Evolutionary conservation across 2,113 vertebrate genomes (phyloP).

Genomic region (Pachycephala philippinensis): DNA sequence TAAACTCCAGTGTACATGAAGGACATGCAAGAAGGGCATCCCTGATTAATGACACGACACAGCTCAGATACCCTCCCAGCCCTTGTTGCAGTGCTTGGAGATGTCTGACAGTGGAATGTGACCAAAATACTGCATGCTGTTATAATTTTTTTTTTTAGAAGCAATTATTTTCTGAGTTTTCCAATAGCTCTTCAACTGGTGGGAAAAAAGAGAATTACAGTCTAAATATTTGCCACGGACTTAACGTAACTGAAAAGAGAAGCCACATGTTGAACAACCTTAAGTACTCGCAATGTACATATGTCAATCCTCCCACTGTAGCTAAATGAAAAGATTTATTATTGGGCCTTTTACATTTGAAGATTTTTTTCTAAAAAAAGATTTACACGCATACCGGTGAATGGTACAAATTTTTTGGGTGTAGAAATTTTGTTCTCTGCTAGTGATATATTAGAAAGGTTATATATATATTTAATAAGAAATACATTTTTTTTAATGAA

Average conservation of each 20-base stretch:
- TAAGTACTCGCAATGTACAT: neutral
- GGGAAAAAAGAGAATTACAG: neutral
- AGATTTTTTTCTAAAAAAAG: neutral
- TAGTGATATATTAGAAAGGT: neutral
- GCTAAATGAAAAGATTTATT: neutral
- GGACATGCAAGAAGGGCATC: neutral
- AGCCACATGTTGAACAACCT: neutral
- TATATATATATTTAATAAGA: neutral
- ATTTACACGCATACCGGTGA: neutral
- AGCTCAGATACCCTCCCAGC: neutral
- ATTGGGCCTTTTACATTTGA: neutral
- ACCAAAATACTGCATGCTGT: neutral
- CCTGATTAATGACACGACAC: neutral
- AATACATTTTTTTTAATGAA: neutral
- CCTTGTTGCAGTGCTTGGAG: neutral
- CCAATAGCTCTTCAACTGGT: neutral
- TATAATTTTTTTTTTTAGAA: neutral
- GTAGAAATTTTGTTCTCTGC: neutral
- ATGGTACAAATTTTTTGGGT: neutral
- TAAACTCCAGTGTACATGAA: neutral
- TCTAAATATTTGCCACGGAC: neutral
- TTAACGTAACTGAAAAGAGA: neutral
- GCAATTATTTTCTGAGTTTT: neutral
- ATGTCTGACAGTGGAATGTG: neutral
- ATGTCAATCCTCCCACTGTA: neutral